Evolutionary conservation across 2,888 invertebrate species (phyloP), one percentile per base, ranked within the genome.

Genomic region (Brachyopa scutellaris): DNA sequence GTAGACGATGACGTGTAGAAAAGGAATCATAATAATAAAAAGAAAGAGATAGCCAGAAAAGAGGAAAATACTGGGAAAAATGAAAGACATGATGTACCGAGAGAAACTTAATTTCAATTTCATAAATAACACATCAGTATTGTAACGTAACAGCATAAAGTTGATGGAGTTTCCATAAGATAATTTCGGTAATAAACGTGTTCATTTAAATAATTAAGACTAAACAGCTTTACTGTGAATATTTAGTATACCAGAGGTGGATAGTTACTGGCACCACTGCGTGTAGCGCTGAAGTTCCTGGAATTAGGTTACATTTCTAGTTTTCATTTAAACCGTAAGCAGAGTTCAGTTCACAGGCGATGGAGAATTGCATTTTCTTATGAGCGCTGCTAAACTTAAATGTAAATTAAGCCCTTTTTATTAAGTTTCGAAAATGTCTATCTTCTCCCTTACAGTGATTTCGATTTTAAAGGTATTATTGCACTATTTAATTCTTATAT

Each of bases 1-100:
- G 80, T 80, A 67, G 80, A 76, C 69, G 69, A 80, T 80, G 80
- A 80, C 80, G 80, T 80, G 67, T 69, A 67, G 61, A 67, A 57
- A 62, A 53, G 61, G 69, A 67, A 57, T 61, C 38, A 67, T 31
- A 55, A 69, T 61, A 40, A 62, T 21, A 67, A 9, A 31, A 15
- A 11, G 11, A 55, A 61, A 59, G 7, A 15, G 13, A 55, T 33
- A 36, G n/a, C 0, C 15, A 21, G 11, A 15, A 51, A 29, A 33
- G 19, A 13, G 33, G 26, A 19, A 67, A 79, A 73, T 79, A 79
- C 79, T 55, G 67, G 74, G 74, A 74, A 79, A 61, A 17, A 72
- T 47, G 8, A 47, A 42, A 40, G 36, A 33, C 17, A 70, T 23
- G 15, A 33, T 47, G 51, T 77, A 42, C 40, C 26, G 4, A 40